A percentile compares a stretch with the other conserved stretches of the same genome.
Evolutionary conservation across 2,113 vertebrate species (phyloP).

Genomic region (Cavia aperea): DNA sequence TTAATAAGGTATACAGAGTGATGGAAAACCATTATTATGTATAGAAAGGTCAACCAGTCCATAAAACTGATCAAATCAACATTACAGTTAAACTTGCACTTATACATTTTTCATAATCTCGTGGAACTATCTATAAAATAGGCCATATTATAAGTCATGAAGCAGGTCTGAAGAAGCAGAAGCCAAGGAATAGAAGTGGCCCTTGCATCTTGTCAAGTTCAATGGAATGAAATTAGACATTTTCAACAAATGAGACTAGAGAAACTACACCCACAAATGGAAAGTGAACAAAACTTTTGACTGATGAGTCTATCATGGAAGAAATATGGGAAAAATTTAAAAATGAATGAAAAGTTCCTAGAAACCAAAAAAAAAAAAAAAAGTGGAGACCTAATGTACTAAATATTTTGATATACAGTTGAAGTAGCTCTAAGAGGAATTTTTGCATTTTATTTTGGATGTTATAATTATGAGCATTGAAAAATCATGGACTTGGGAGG

Average conservation of each 20-base stretch:
- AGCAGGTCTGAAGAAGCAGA: not conserved
- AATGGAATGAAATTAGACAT: not conserved
- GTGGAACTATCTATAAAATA: not conserved
- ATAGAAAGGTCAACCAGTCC: not conserved
- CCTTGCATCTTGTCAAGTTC: not conserved
- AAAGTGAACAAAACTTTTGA: not conserved
- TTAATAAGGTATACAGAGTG: not conserved
- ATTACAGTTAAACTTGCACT: not conserved
- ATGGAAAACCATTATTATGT: not conserved
- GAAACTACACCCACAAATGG: not conserved
- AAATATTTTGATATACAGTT: not conserved
- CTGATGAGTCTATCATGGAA: not conserved
- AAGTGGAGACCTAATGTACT: not conserved
- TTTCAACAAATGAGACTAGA: not conserved
- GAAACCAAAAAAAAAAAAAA: not conserved
- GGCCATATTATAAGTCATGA: not conserved
- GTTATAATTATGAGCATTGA: not conserved
- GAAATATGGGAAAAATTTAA: not conserved
- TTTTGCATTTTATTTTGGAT: not conserved
- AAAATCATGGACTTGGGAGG: not conserved
- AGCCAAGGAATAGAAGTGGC: not conserved
- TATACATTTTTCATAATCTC: not conserved
- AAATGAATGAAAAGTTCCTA: not conserved
- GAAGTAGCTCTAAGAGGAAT: not conserved
- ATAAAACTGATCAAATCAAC: not conserved